Evolutionary conservation across 2,113 vertebrate genomes (phyloP).

Genomic region (Ancistrus triradiatus): DNA sequence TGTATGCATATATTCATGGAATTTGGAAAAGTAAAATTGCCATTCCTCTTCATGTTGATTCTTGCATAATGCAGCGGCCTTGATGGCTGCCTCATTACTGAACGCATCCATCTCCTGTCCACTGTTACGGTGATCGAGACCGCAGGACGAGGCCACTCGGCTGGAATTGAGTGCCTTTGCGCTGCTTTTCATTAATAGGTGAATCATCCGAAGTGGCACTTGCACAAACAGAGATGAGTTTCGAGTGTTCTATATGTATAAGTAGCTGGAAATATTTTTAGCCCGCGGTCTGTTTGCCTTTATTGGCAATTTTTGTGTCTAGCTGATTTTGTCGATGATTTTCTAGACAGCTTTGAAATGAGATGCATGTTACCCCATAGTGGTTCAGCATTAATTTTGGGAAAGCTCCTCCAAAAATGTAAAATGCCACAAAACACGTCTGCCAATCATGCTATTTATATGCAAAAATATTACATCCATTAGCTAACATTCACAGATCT

Average conservation of each 20-base stretch:
- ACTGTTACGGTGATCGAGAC: constrained; percentile 4
- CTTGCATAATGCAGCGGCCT: constrained; percentile 40
- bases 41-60: constrained; percentile 29
- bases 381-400: too few relatives aligned
- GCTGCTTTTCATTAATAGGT: constrained; percentile 21
- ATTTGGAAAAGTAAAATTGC: constrained; percentile 26
- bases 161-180: constrained; percentile 4
- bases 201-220: constrained; percentile 21
- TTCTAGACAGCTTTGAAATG: neutral
- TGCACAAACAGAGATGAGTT: constrained; percentile 12
- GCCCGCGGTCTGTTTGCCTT: constrained; percentile 12
- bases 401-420: too few relatives aligned
- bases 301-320: neutral
- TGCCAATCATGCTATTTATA: too few relatives aligned
- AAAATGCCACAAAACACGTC: too few relatives aligned
- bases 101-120: constrained; percentile 19
- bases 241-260: constrained; percentile 19
- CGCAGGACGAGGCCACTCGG: constrained; percentile 9
- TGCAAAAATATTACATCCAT: too few relatives aligned
- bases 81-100: constrained; percentile 27
- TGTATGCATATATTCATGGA: constrained; percentile 48
- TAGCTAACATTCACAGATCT: too few relatives aligned
- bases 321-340: too few relatives aligned
- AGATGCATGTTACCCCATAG: constrained; percentile 5
- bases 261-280: constrained; percentile 2